These are phyloP conservation scores for Notocelia uddmanniana DNA, from an alignment of 2,888 invertebrate genomes.

Conservation along the genomic window DNA sequence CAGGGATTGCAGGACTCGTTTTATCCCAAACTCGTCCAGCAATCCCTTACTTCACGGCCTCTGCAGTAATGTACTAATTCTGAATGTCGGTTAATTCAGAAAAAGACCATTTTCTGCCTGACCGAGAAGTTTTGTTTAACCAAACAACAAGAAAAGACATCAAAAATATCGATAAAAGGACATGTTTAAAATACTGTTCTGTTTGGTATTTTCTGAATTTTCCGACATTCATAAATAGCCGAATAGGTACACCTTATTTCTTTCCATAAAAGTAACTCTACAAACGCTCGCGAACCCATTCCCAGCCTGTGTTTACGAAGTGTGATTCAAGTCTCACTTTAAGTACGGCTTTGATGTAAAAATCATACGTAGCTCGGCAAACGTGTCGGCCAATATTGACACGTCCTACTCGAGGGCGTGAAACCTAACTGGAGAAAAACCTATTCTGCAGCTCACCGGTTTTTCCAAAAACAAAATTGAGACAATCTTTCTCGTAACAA, in stretches of 20 bases:
- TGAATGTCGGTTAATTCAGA: too few species aligned
- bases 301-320: constrained; percentile 54
- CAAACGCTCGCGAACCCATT: constrained; percentile 20
- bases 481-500: too few species aligned
- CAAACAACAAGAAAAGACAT: too few species aligned
- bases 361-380: constrained; percentile 70
- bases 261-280: neutral
- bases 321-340: constrained; percentile 62
- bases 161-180: too few species aligned
- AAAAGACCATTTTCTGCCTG: too few species aligned
- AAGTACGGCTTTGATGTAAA: constrained; percentile 77
- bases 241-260: neutral
- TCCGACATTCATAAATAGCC: neutral
- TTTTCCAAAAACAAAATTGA: neutral
- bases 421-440: constrained; percentile 39
- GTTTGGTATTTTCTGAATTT: neutral
- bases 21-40: too few species aligned
- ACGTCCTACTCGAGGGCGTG: constrained; percentile 54
- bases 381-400: constrained; percentile 77
- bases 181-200: too few species aligned
- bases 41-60: too few species aligned
- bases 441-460: constrained; percentile 37
- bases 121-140: too few species aligned
- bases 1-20: too few species aligned
- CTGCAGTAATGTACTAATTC: too few species aligned